Evolutionary conservation across 2,113 vertebrate species (phyloP).

Genomic region (Eulemur rufifrons): DNA sequence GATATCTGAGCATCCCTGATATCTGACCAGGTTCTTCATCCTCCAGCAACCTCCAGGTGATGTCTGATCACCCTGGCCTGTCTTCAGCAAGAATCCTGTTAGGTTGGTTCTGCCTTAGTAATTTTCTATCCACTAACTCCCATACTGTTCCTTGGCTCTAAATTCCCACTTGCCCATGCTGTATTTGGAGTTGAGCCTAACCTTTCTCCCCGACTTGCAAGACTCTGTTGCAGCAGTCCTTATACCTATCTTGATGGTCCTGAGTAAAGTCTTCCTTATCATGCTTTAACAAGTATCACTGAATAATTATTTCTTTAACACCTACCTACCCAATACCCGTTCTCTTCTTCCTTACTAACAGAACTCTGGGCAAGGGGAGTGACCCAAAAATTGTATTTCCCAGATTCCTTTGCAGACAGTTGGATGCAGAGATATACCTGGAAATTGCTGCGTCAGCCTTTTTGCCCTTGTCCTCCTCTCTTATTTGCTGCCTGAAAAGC

Average conservation of each 20-base stretch:
- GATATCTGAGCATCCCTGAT: not conserved
- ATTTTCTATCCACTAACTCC: not conserved
- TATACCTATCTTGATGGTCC: not conserved
- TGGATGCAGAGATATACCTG: not conserved
- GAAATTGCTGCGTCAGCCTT: not conserved
- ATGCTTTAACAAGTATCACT: not conserved
- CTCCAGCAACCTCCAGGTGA: not conserved
- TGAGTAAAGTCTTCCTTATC: not conserved
- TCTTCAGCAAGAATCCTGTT: not conserved
- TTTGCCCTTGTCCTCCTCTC: not conserved
- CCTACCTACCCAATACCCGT: not conserved
- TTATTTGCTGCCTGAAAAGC: not conserved
- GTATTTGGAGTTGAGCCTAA: not conserved
- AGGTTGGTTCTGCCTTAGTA: not conserved
- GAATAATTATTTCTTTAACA: not conserved
- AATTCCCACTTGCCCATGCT: not conserved
- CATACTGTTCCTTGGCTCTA: not conserved
- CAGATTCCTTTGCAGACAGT: not conserved
- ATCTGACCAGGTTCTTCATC: not conserved
- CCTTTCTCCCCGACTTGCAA: not conserved
- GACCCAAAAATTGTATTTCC: not conserved
- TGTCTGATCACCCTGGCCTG: not conserved
- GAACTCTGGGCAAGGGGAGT: not conserved
- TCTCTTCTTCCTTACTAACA: constrained; percentile 5
- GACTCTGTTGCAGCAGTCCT: not conserved